phyloP scores from a whole-genome alignment of 2,113 vertebrate genomes.

The Thamnaconus septentrionalis region DNA sequence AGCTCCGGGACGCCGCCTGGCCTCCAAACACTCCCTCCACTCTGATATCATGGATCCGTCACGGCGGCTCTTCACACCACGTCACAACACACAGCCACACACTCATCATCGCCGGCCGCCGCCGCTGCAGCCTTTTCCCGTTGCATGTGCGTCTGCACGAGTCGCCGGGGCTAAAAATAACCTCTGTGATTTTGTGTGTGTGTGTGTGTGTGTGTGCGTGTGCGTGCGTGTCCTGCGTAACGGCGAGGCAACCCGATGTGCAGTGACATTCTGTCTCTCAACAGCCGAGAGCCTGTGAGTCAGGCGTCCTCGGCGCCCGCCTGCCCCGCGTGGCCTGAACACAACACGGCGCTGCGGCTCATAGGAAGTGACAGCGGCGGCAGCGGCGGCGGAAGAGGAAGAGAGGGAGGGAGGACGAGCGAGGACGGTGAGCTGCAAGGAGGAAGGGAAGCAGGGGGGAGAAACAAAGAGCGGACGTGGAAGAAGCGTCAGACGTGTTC shows the following conservation, averaged over 20 bases:
- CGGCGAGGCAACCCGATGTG: constrained; percentile 52
- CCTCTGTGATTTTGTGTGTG: constrained; percentile 13
- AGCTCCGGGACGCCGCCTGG: no score
- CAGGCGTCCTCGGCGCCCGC: constrained; percentile 50
- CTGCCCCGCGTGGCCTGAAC: constrained; percentile 46
- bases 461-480: background rate
- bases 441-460: background rate
- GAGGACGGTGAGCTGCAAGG: background rate
- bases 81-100: constrained; percentile 26
- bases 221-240: constrained; percentile 41
- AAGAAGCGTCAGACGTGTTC: background rate
- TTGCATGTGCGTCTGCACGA: constrained; percentile 23
- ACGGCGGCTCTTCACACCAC: constrained; percentile 10
- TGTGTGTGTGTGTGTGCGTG: constrained; percentile 20
- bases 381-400: constrained; percentile 25
- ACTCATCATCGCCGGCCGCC: constrained; percentile 1
- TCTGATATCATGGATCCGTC: constrained; percentile 11
- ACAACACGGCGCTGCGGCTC: constrained; percentile 38
- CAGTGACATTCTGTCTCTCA: constrained; percentile 69
- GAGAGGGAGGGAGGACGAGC: background rate
- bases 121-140: constrained; percentile 29
- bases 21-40: background rate
- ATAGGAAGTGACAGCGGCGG: constrained; percentile 52
- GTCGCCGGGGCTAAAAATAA: constrained; percentile 45
- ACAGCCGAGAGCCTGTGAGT: constrained; percentile 62